Conservation (phyloP, 1,140 invertebrate species). For the Saccostrea glomerata region DNA sequence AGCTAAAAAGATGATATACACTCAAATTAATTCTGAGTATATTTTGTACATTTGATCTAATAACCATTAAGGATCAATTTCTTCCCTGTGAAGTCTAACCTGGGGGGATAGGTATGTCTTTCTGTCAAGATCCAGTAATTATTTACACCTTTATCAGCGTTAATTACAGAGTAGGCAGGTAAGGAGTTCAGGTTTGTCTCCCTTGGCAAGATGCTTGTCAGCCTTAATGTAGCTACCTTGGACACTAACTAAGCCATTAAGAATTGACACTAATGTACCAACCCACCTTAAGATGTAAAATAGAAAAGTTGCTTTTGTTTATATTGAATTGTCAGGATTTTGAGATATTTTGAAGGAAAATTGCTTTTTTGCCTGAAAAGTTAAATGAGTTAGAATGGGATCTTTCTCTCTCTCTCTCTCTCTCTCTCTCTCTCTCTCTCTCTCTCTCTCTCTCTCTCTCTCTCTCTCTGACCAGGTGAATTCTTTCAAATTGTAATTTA, state of each 20-base stretch:
- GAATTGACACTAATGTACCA: background rate
- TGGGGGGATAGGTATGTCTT: background rate
- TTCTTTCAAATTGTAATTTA: background rate
- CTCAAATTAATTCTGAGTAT: too few species aligned
- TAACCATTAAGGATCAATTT: background rate
- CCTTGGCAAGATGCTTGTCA: constrained; percentile 5
- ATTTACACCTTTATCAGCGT: background rate
- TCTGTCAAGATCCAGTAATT: background rate
- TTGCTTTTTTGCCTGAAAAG: background rate
- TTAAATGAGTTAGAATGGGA: background rate
- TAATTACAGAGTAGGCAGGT: constrained; percentile 16
- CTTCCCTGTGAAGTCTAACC: background rate
- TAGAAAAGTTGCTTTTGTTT: background rate
- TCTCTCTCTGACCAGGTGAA: background rate
- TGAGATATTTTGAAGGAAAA: background rate
- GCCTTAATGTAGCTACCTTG: background rate
- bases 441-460: background rate
- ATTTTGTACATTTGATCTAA: background rate
- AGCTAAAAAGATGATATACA: too few species aligned
- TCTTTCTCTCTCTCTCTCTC: background rate
- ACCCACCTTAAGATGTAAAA: background rate
- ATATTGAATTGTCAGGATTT: background rate
- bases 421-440: constrained; percentile 9
- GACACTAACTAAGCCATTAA: background rate
- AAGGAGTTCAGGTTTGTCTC: background rate